Evolutionary conservation across 2,797 vertebrate species (phyloP).

Genomic region (Chiloscyllium punctatum): DNA sequence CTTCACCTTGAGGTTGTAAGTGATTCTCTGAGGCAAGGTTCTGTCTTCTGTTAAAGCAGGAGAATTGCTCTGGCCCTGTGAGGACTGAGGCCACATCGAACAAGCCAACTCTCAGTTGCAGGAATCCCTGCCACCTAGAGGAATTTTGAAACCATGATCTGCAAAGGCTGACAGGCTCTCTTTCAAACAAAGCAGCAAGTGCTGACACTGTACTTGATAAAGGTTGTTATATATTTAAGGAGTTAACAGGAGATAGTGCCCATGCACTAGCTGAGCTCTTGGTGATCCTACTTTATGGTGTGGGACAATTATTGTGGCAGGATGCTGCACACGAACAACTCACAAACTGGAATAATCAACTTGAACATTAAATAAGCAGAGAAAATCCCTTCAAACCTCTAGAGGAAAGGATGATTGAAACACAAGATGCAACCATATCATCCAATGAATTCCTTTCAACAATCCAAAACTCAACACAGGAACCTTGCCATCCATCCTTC

Average conservation of each 20-base stretch:
- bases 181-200: neutral
- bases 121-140: conserved; percentile 24
- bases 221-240: neutral
- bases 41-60: neutral
- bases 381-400: neutral
- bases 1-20: neutral
- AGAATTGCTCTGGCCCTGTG: neutral
- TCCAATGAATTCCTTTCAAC: neutral
- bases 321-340: neutral
- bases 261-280: neutral
- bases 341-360: neutral
- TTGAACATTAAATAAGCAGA: neutral
- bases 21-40: neutral
- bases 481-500: neutral
- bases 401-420: neutral
- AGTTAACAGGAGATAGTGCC: neutral
- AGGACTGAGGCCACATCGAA: neutral
- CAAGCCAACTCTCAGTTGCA: neutral
- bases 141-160: neutral
- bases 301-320: neutral
- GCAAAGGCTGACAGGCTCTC: neutral
- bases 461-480: neutral
- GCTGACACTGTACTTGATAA: neutral
- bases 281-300: no score
- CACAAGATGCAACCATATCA: neutral